These are phyloP conservation scores for Diachasmimorpha longicaudata DNA, from an alignment of 1,140 invertebrate species.

Conservation along the genomic window DNA sequence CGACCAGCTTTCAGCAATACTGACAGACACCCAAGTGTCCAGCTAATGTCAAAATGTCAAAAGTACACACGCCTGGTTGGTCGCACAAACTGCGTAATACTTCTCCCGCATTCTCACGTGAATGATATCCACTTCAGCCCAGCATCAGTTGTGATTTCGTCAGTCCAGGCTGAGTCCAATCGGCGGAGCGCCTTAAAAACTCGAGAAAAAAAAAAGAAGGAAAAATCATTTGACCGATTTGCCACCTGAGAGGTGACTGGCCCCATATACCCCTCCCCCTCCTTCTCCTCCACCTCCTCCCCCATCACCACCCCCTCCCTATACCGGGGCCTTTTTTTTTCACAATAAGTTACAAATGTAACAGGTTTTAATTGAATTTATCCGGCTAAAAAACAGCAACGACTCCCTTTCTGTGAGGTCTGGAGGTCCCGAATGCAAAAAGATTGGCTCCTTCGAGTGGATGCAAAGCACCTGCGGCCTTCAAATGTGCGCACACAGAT, in stretches of 20 bases:
- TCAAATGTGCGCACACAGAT: neutral
- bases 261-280: neutral
- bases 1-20: neutral
- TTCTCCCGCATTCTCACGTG: slow-evolving; percentile 13
- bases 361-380: slow-evolving; percentile 9
- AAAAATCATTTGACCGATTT: neutral
- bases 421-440: neutral
- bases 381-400: neutral
- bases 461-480: slow-evolving; percentile 9
- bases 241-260: neutral
- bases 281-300: neutral
- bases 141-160: neutral
- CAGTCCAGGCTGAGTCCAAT: neutral
- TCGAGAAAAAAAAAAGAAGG: neutral
- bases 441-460: neutral
- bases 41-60: slow-evolving; percentile 20
- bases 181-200: neutral
- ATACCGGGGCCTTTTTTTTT: neutral
- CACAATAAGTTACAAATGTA: neutral
- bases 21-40: neutral
- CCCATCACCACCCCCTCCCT: too few relatives aligned
- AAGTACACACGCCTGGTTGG: slow-evolving; percentile 15
- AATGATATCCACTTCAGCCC: neutral
- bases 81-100: slow-evolving; percentile 1
- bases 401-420: neutral